Evolutionary conservation across 1,140 invertebrate species (phyloP), one percentile per base, ranked within the genome.

Genomic region (Philopotamus ludificatus): DNA sequence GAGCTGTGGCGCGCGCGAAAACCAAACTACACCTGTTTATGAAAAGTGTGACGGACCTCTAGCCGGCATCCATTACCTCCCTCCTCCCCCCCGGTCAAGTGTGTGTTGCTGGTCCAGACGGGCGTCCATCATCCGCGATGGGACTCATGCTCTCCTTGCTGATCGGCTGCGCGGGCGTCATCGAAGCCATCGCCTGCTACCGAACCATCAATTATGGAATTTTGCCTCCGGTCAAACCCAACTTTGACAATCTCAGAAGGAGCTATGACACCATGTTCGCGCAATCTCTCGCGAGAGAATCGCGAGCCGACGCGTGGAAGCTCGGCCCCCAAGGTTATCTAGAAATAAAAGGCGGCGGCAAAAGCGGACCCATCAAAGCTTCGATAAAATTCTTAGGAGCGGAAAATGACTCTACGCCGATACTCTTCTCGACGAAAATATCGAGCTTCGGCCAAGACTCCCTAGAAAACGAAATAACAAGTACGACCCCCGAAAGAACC

Each of bases 121-220:
- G 58, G 26, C 16, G 12, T 26, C 25, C 49, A n/a, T 16, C 39
- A 22, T 68, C 73, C 12, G 74, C 73, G 51, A 89, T 89, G 87
- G 87, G 87, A 70, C 74, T 89, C 16, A 73, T 90, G 62, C 76
- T 90, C 47, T 89, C 89, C 9, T 77, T 89, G 71, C 74, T 91
- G 21, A 81, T 90, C 64, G 82, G 86, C n/a, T 90, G 88, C 72
- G 83, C 87, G 18, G 88, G 89, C 54, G 83, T 87, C 1, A 61
- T 87, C 61, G 89, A 91, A 74, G 79, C 89, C 12, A 73, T 87
- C 12, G 81, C 83, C 34, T 86, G 84, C 65, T 74, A 84, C 44
- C 76, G 77, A 67, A 83, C 84, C 70, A 78, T 86, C 34, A 71
- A 80, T 21, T 77, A 81, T 60, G 79, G 83, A 55, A 68, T 83